phyloP scores from a whole-genome alignment of 92 coral and sea anemone genomes.

The Nematostella vectensis region DNA sequence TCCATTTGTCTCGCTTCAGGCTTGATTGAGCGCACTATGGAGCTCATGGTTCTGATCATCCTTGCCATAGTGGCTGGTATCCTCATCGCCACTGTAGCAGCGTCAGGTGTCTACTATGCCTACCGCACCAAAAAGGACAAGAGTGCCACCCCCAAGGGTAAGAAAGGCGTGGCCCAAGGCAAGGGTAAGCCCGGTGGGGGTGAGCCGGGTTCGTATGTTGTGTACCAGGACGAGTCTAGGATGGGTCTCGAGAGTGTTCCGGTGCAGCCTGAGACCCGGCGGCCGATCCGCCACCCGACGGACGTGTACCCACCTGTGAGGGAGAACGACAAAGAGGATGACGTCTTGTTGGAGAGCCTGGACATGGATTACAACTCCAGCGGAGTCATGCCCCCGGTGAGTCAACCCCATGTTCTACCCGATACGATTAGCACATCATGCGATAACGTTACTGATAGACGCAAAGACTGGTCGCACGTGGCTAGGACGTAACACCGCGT shows the following conservation, averaged over 20 bases:
- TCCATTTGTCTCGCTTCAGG: too few species aligned
- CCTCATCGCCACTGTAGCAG: constrained; percentile 67
- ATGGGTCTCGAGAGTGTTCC: constrained; percentile 68
- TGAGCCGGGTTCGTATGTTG: constrained; percentile 44
- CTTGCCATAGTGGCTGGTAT: constrained; percentile 63
- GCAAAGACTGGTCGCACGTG: too few species aligned
- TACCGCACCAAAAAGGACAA: constrained; percentile 51
- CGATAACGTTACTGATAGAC: too few species aligned
- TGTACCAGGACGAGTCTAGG: constrained; percentile 17
- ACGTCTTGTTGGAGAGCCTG: constrained; percentile 57
- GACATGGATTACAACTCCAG: constrained; percentile 65
- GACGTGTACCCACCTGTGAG: constrained; percentile 82
- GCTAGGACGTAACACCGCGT: too few species aligned
- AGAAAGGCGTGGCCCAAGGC: constrained; percentile 23
- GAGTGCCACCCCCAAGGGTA: constrained; percentile 15
- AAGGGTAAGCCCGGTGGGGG: constrained; percentile 19
- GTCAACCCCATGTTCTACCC: constrained; percentile 1
- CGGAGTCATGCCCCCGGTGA: constrained; percentile 72
- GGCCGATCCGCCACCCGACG: constrained; percentile 69
- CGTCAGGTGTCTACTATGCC: constrained; percentile 66
- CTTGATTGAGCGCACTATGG: constrained; percentile 57
- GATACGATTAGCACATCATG: too few species aligned
- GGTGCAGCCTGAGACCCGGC: constrained; percentile 74
- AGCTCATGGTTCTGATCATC: constrained; percentile 52
- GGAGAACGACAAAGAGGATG: constrained; percentile 69